Evolutionary conservation across 1,140 invertebrate genomes (phyloP), one percentile per base, ranked within the genome.

Genomic region (Cepaea nemoralis): DNA sequence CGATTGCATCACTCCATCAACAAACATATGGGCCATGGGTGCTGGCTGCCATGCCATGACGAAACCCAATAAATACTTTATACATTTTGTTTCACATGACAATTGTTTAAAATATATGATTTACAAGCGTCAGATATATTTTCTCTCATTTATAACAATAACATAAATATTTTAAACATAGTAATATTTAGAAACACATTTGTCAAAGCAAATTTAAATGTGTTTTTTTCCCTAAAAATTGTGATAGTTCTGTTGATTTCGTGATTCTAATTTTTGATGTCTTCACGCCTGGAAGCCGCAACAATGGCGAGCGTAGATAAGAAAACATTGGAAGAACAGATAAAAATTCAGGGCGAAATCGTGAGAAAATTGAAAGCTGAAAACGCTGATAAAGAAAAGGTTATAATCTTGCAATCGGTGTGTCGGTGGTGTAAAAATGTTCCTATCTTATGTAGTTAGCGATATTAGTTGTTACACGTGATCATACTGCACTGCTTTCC

Each of bases 321-420:
- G 27, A 42, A 82, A 50, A 82, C 82, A 16, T 76, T 91, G 24
- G 83, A 89, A 80, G 93, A 94, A 89, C 92, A 94, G 92, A 95
- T 97, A 83, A 95, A 95, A 92, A 91, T 93, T 85, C 96, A 97
- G 80, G 89, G 92, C 94, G 95, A 96, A 91, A 86, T 96, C 83
- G 96, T 97, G 16, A 92, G 96, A 89, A 94, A 95, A 92, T 91
- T 97, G 80, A 97, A 97, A 92, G 92, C 94, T 83, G 93, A 94
- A 22, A 96, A 96, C 91, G 95, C 95, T 89, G 93, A 94, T 40
- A 86, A 87, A 82, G 87, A 87, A 73, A 73, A 87, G 87, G 87
- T 90, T n/a, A n/a, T n/a, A n/a, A n/a, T n/a, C n/a, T n/a, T n/a
- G n/a, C n/a, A n/a, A n/a, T n/a, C n/a, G n/a, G n/a, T n/a, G n/a